phyloP scores from a whole-genome alignment of 2,888 invertebrate species.

The Linnaemya tessellans region DNA sequence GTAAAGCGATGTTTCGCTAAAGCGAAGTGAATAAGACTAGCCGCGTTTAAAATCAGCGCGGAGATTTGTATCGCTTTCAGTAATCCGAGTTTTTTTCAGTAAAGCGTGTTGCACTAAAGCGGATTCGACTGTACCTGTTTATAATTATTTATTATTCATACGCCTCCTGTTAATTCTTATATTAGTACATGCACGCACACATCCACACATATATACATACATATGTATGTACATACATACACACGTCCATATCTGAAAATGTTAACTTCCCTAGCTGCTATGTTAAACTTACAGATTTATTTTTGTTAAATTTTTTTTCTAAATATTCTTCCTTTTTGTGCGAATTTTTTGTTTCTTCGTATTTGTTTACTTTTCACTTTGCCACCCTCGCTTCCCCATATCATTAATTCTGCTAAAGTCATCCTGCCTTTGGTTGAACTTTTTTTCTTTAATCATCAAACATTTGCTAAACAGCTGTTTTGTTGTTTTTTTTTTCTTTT shows the following conservation, averaged over 20 bases:
- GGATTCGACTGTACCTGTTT: no score
- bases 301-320: not conserved
- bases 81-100: no score
- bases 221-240: no score
- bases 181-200: no score
- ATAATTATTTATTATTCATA: not conserved
- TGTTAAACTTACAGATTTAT: not conserved
- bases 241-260: not conserved
- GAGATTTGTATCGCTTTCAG: no score
- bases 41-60: no score
- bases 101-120: no score
- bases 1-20: no score
- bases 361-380: slow-evolving; percentile 32
- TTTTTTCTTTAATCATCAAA: slow-evolving; percentile 23
- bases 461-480: slow-evolving; percentile 68
- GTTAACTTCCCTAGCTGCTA: not conserved
- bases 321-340: not conserved
- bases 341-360: not conserved
- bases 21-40: no score
- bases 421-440: slow-evolving; percentile 13
- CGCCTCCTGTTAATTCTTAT: not conserved
- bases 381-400: not conserved
- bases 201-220: no score
- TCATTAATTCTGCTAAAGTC: not conserved
- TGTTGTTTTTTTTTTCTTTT: slow-evolving; percentile 7